A percentile compares a stretch with the other conserved stretches of the same genome.
These are phyloP conservation scores for Quadroppia sp. DNA, from an alignment of 2,888 invertebrate genomes.

Conservation along the genomic window DNA sequence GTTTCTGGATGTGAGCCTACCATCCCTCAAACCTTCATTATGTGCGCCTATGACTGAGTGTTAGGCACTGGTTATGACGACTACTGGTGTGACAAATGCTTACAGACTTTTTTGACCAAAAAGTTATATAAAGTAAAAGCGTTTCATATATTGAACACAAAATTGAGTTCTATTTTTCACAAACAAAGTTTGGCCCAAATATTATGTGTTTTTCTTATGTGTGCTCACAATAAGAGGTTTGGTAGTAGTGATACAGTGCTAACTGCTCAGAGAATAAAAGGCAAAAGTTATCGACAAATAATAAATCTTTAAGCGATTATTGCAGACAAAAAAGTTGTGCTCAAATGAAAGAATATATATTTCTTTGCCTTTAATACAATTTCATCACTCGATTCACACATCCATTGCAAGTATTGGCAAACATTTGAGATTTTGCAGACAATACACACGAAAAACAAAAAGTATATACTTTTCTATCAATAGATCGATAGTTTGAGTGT, in stretches of 20 bases:
- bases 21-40: not conserved
- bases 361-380: not conserved
- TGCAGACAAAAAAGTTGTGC: not conserved
- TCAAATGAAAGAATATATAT: not conserved
- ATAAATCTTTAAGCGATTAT: constrained; percentile 19
- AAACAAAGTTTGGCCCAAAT: not conserved
- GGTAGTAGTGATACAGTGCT: not conserved
- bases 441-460: not conserved
- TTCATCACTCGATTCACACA: not conserved
- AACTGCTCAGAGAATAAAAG: not conserved
- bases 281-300: constrained; percentile 10
- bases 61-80: not conserved
- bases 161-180: not conserved
- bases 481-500: not conserved
- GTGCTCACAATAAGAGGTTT: not conserved
- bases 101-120: not conserved
- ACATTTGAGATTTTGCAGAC: not conserved
- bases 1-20: not conserved
- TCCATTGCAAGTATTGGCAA: not conserved
- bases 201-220: not conserved
- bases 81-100: constrained; percentile 9
- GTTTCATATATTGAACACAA: not conserved
- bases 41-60: not conserved
- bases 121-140: not conserved
- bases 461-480: not conserved